These are phyloP conservation scores for Encarsia formosa DNA, from an alignment of 2,888 invertebrate species.

Conservation along the genomic window DNA sequence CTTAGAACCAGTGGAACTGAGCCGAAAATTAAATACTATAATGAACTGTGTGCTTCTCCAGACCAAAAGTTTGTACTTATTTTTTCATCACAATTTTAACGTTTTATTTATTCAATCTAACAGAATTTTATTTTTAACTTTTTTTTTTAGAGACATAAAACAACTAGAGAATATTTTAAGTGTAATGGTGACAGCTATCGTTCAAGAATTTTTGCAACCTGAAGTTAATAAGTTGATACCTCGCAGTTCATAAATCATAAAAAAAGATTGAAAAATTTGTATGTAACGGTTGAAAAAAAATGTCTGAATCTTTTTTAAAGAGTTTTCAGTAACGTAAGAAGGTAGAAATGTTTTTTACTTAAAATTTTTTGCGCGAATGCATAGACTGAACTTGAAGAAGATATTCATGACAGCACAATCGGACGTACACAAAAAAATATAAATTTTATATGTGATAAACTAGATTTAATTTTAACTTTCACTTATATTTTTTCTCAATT, in stretches of 20 bases:
- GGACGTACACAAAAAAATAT: background rate
- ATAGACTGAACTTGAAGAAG: background rate
- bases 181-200: slow-evolving; percentile 73
- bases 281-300: too few species aligned
- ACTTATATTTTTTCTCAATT: slow-evolving; percentile 1
- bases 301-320: too few species aligned
- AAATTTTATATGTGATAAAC: slow-evolving; percentile 13
- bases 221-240: slow-evolving; percentile 62
- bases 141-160: slow-evolving; percentile 60
- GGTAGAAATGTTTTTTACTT: background rate
- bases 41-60: slow-evolving; percentile 75
- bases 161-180: slow-evolving; percentile 60
- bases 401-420: slow-evolving; percentile 3
- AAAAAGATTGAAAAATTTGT: background rate
- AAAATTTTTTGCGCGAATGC: slow-evolving; percentile 6
- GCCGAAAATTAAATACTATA: slow-evolving; percentile 98
- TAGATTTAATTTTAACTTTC: slow-evolving; percentile 2
- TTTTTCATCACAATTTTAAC: background rate
- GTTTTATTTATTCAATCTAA: background rate
- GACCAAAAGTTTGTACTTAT: slow-evolving; percentile 57
- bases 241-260: slow-evolving; percentile 34
- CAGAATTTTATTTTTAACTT: slow-evolving; percentile 1
- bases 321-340: too few species aligned
- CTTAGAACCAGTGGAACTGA: slow-evolving; percentile 97
- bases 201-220: slow-evolving; percentile 79